phyloP scores from a whole-genome alignment of 2,888 invertebrate genomes.

The Netelia virgata region DNA sequence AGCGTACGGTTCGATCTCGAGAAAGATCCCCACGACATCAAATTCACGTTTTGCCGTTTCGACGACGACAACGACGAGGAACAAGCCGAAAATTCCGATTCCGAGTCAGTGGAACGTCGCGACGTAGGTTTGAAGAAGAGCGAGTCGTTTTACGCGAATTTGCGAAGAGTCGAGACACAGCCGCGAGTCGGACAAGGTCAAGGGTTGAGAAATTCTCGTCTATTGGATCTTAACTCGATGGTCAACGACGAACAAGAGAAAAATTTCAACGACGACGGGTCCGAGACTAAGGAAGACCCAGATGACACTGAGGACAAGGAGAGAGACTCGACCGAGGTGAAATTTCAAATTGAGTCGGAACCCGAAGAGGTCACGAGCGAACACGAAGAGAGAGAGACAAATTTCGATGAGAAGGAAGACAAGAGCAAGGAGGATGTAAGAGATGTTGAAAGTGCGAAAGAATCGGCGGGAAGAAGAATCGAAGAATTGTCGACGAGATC shows the following conservation, averaged over 20 bases:
- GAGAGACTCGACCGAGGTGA: neutral
- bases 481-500: conserved; percentile 62
- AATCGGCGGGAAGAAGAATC: neutral
- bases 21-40: conserved; percentile 83
- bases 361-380: neutral
- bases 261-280: neutral
- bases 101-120: conserved; percentile 74
- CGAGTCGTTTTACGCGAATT: conserved; percentile 27
- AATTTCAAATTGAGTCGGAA: neutral
- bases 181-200: conserved; percentile 21
- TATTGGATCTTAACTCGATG: conserved; percentile 26
- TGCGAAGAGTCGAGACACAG: conserved; percentile 41
- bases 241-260: conserved; percentile 1
- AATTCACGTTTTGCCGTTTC: conserved; percentile 81
- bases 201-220: conserved; percentile 14
- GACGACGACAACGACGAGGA: conserved; percentile 76
- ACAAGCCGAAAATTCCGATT: conserved; percentile 67
- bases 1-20: conserved; percentile 90
- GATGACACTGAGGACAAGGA: neutral
- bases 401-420: neutral
- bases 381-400: conserved; percentile 30
- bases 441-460: neutral
- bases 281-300: neutral
- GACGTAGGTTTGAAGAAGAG: conserved; percentile 3
- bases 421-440: neutral